phyloP scores from a whole-genome alignment of 2,888 invertebrate species.

The Chaetogeoica ovagalla region DNA sequence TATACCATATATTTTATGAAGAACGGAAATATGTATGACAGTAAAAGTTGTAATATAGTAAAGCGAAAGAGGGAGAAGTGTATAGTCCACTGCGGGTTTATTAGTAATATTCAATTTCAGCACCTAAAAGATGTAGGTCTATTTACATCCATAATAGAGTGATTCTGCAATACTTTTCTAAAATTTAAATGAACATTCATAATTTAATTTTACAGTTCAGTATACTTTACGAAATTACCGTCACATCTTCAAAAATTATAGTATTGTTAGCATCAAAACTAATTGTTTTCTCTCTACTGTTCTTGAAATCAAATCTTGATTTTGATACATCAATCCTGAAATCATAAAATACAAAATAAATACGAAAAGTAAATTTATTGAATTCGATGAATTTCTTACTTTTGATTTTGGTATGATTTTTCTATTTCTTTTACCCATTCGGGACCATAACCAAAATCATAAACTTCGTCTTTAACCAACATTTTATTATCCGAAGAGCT shows the following conservation, averaged over 20 bases:
- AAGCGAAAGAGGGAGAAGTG: no score
- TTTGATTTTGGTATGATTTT: constrained; percentile 19
- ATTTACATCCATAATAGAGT: no score
- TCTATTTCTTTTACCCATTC: constrained; percentile 69
- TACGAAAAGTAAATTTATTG: not conserved
- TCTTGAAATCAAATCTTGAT: constrained; percentile 31
- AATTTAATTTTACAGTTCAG: no score
- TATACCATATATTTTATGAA: no score
- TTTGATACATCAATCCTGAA: constrained; percentile 4
- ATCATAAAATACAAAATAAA: not conserved
- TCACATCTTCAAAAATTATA: not conserved
- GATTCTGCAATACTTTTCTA: no score
- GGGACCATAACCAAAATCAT: constrained; percentile 62
- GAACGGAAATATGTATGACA: no score
- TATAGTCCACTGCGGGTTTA: no score
- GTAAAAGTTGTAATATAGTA: no score
- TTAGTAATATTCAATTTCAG: no score
- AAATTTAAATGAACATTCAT: no score
- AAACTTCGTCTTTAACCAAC: constrained; percentile 58
- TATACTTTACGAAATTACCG: constrained; percentile 16
- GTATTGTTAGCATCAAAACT: not conserved
- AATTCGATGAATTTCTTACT: constrained; percentile 5
- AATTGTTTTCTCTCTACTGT: not conserved
- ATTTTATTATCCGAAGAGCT: constrained; percentile 42
- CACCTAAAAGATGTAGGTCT: no score